Conservation (phyloP, 2,113 vertebrate species). For the Nothoprocta perdicaria region DNA sequence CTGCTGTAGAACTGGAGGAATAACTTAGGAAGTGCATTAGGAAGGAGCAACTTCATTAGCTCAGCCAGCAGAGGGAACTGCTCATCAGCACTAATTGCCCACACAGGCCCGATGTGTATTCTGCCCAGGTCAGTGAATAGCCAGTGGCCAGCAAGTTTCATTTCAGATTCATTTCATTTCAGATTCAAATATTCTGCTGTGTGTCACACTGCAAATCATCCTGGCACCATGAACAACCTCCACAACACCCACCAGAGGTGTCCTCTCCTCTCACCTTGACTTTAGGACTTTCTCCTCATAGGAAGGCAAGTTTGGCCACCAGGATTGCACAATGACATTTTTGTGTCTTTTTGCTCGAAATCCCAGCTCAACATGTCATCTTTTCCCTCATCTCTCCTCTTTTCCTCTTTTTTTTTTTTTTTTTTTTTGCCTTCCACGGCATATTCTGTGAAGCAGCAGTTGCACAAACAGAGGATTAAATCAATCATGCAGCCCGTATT, state of each 20-base stretch:
- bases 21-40: background rate
- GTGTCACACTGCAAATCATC: background rate
- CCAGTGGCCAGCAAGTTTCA: background rate
- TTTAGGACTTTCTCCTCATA: background rate
- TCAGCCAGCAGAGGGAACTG: conserved; percentile 67
- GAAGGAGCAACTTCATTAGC: background rate
- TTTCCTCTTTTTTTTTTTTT: too few species aligned
- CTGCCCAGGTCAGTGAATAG: background rate
- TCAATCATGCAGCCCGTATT: background rate
- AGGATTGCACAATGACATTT: background rate
- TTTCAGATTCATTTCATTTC: background rate
- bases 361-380: background rate
- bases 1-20: background rate
- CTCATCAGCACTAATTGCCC: conserved; percentile 45
- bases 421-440: too few species aligned
- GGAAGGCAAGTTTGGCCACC: rapidly evolving
- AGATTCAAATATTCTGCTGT: background rate
- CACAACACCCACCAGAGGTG: background rate
- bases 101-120: background rate
- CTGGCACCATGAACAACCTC: rapidly evolving
- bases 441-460: background rate
- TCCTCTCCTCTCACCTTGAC: background rate
- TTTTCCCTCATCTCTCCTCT: rapidly evolving
- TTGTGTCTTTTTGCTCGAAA: background rate
- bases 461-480: background rate